A percentile compares a stretch with the other conserved stretches of the same genome.
Evolutionary conservation across 1,140 invertebrate species (phyloP).

Genomic region (Calliopsis andreniformis): DNA sequence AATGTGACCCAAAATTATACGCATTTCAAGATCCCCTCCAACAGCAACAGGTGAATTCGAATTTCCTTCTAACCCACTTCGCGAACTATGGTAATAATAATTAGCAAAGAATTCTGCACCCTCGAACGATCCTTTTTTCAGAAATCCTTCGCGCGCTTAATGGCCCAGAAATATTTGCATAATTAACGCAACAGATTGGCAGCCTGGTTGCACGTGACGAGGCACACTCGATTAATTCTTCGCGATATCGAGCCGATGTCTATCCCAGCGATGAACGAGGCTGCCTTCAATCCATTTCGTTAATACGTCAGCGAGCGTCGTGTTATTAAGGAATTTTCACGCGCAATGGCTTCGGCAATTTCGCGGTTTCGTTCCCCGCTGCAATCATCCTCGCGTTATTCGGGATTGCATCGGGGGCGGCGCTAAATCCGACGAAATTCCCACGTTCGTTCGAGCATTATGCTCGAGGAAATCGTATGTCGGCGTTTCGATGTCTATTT

Average conservation of each 20-base stretch:
- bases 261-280: background rate
- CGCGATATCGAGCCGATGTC: conserved; percentile 20
- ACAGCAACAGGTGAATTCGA: no score
- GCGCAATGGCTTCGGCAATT: background rate
- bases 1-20: no score
- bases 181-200: no score
- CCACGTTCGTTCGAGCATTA: background rate
- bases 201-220: no score
- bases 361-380: background rate
- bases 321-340: conserved; percentile 37
- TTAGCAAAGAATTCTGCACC: no score
- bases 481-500: background rate
- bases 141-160: no score
- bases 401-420: background rate
- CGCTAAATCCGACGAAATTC: background rate
- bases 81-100: no score
- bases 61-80: no score
- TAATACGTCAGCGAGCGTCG: conserved; percentile 1
- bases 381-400: background rate
- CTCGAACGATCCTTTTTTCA: no score
- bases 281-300: background rate
- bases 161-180: no score
- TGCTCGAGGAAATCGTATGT: background rate
- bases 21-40: no score
- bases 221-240: conserved; percentile 14